phyloP scores from a whole-genome alignment of 1,140 invertebrate genomes.

The Cephus cinctus region DNA sequence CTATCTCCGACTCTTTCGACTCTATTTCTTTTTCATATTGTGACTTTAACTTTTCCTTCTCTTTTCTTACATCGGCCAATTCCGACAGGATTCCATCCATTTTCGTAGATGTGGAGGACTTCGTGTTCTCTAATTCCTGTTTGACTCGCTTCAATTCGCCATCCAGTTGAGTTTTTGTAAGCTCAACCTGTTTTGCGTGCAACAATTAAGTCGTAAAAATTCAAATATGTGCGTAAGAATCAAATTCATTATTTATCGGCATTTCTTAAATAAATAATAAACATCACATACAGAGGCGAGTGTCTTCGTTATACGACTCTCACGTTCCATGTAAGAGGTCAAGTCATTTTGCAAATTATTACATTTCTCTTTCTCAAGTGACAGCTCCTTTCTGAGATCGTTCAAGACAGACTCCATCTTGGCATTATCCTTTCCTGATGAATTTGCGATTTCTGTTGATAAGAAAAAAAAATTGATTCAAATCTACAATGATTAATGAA shows the following conservation, averaged over 20 bases:
- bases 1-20: conserved; percentile 63
- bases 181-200: conserved; percentile 36
- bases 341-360: conserved; percentile 54
- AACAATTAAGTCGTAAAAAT: conserved; percentile 2
- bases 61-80: conserved; percentile 56
- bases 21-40: conserved; percentile 41
- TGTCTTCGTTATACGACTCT: conserved; percentile 42
- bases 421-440: conserved; percentile 41
- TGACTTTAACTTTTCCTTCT: conserved; percentile 63
- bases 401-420: conserved; percentile 42
- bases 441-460: conserved; percentile 36
- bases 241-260: not conserved
- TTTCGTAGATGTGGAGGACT: conserved; percentile 44
- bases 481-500: no score
- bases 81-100: conserved; percentile 56
- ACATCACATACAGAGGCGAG: conserved; percentile 38
- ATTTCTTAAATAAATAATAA: conserved; percentile 10
- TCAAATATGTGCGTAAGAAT: not conserved
- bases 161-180: conserved; percentile 41
- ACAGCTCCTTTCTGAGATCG: conserved; percentile 46
- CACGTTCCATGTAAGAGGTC: conserved; percentile 36
- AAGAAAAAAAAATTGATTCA: no score
- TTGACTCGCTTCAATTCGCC: conserved; percentile 45
- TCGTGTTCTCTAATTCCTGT: conserved; percentile 45
- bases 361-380: conserved; percentile 43